phyloP scores from a whole-genome alignment of 2,113 vertebrate species.

The Stegostoma tigrinum region DNA sequence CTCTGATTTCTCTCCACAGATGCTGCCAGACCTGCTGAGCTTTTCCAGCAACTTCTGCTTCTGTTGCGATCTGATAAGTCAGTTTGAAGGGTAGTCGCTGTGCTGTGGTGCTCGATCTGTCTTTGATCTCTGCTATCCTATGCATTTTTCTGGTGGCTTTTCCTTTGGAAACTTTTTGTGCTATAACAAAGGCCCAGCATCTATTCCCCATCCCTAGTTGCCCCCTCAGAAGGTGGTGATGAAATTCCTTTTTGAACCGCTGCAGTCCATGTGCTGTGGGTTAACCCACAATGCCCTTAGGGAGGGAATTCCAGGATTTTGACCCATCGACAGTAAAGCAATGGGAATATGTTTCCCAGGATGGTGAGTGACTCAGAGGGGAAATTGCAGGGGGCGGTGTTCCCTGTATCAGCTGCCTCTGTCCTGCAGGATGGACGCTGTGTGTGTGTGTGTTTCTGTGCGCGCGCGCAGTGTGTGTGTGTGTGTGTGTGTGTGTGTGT shows the following conservation, averaged over 20 bases:
- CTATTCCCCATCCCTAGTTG: not conserved
- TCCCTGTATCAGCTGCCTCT: no score
- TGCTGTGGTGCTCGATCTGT: not conserved
- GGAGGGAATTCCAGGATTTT: not conserved
- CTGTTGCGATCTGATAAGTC: no score
- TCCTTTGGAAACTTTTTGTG: not conserved
- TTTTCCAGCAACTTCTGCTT: no score
- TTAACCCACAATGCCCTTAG: not conserved
- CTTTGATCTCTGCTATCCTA: not conserved
- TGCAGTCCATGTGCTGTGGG: not conserved
- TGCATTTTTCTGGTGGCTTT: not conserved
- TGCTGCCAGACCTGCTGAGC: no score
- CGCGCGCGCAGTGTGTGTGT: no score
- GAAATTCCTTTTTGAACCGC: not conserved
- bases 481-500: no score
- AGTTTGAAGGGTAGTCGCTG: not conserved
- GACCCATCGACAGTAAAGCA: not conserved
- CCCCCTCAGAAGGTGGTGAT: not conserved
- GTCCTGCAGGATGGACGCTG: no score
- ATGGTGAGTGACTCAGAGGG: no score
- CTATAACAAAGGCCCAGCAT: not conserved
- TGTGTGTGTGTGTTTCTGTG: no score
- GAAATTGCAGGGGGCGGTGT: no score
- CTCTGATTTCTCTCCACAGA: no score
- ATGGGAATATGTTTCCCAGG: no score